Evolutionary conservation across 2,113 vertebrate genomes (phyloP), one percentile per base, ranked within the genome.

Genomic region (Pampusana beccarii): DNA sequence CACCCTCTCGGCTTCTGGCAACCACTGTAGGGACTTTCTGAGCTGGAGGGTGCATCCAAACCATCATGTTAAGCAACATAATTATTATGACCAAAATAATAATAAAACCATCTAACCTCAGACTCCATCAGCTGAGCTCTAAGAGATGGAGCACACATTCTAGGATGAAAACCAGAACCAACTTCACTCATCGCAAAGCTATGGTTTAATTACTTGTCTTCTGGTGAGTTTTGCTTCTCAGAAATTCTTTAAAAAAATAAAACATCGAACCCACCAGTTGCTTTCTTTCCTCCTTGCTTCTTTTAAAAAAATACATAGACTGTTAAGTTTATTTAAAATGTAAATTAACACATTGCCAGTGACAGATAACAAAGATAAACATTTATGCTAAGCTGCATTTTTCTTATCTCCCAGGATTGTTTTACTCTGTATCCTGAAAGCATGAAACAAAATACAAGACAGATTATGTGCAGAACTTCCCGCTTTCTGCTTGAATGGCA

Each of bases 341-440:
- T 97, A 96, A 97, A 96, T 93, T 97, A 96, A 97, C 85, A 96
- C 97, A 97, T 89, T 95, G 95, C 95, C 95, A 93, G 92, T 85
- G 92, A 97, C 95, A 97, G 97, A 97, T 97, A 97, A 97, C 95
- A 96, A 97, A 97, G 95, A 97, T 97, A 98, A 98, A 97, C 97
- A 97, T 97, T 98, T 97, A 97, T 94, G 95, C 97, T 97, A 42
- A 80, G 96, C 92, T 95, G 93, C 95, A 95, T 98, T 97, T 98
- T 97, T 97, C 95, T 97, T 97, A 97, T 98, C 69, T 82, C 92
- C 84, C 53, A 84, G 95, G 96, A 96, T 92, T 86, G 75, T 12
- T 84, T 93, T 57, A 93, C 88, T 96, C 17, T 19, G 92, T 97
- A 97, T 29, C 74, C 67, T 56, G 92, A 95, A 94, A 94, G 90